Evolutionary conservation across 2,888 invertebrate species (phyloP), one percentile per base, ranked within the genome.

Genomic region (Ochropleura leucogaster): DNA sequence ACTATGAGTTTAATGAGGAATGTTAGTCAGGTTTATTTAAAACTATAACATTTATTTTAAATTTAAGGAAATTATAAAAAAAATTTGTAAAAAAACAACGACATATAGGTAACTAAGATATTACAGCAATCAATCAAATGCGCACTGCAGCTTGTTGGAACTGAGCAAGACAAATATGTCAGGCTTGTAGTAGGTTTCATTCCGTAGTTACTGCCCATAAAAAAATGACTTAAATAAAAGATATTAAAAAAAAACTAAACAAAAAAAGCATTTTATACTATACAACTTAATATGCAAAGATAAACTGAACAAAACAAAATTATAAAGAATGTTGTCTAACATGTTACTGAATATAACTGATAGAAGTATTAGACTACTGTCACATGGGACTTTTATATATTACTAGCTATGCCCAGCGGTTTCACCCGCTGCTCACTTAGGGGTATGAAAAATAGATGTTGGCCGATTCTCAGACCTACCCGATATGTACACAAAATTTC

Each of bases 1-100:
- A 44, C 7, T 30, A 7, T n/a, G 30, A 49, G 5, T 44, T 44
- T 30, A 49, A 20, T 30, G 14, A 16, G 53, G 53, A 55, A 55
- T 62, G 53, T 76, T 14, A 18, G 16, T 16, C 44, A 30, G 46
- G 40, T 60, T 18, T 0, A 0, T 78, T 65, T 40, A 44, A 44
- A 62, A 47, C 4, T 18, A 49, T 40, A 49, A 76, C 16, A 44
- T 30, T 57, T 59, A 40, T 59, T 65, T 40, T 47, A 62, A 53
- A 47, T n/a, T 4, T 4, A 55, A n/a, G n/a, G n/a, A n/a, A n/a
- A n/a, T n/a, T n/a, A n/a, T n/a, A n/a, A n/a, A n/a, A n/a, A n/a
- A n/a, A n/a, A 2, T 30, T 30, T 30, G 30, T 30, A 30, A 30
- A 30, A 30, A 30, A 30, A 30, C 30, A 30, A n/a, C n/a, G n/a